A percentile compares a stretch with the other conserved stretches of the same genome.
Evolutionary conservation across 53 echinoderm and acorn worm genomes (phyloP).

Genomic region (Crossaster papposus): DNA sequence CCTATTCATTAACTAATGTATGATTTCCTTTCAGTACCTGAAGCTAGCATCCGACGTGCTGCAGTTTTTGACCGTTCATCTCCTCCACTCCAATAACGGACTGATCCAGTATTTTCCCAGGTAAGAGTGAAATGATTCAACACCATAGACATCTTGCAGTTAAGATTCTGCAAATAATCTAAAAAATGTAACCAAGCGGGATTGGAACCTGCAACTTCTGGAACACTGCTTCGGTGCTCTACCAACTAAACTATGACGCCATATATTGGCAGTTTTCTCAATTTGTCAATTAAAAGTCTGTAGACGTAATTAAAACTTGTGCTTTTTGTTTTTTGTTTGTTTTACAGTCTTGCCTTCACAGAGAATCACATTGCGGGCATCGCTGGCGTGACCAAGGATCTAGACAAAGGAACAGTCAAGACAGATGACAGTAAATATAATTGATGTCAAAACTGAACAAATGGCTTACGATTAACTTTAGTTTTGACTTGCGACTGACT

Average conservation of each 20-base stretch:
- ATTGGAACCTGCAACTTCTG: too few species aligned
- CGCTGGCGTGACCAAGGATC: constrained; percentile 83
- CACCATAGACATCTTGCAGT: too few species aligned
- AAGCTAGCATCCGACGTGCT: constrained; percentile 87
- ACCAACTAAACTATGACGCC: too few species aligned
- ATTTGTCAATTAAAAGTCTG: too few species aligned
- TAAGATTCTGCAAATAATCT: too few species aligned
- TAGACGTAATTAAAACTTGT: background rate
- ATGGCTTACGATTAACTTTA: too few species aligned
- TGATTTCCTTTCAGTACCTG: constrained; percentile 72
- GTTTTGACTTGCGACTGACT: background rate
- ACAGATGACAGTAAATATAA: constrained; percentile 71
- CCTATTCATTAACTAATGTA: background rate
- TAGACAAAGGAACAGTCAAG: constrained; percentile 86
- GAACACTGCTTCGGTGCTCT: too few species aligned
- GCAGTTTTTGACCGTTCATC: constrained; percentile 86
- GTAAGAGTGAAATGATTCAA: constrained; percentile 18
- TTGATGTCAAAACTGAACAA: background rate
- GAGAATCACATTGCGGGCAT: constrained; percentile 77
- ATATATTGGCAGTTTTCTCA: too few species aligned
- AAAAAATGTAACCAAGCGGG: too few species aligned
- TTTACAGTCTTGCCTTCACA: constrained; percentile 74
- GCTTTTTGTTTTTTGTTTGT: background rate
- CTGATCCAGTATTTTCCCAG: constrained; percentile 66
- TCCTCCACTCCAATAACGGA: constrained; percentile 75